A percentile compares a stretch with the other conserved stretches of the same genome.
These are phyloP conservation scores for Premnoplex brunnescens DNA, from an alignment of 2,797 vertebrate genomes.

Conservation along the genomic window DNA sequence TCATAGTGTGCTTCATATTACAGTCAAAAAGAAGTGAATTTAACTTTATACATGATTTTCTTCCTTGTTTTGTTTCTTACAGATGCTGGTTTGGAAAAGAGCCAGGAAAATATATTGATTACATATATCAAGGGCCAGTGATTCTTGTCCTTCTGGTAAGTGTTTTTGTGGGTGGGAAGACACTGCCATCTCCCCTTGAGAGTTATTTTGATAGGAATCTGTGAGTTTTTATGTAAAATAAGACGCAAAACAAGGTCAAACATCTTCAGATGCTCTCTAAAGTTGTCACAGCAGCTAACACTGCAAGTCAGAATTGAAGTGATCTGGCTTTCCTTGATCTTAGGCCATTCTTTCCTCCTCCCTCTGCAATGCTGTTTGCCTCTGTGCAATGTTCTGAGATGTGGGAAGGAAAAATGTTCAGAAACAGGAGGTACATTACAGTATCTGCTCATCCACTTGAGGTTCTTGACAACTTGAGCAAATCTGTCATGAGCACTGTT, in stretches of 20 bases:
- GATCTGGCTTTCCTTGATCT: background rate
- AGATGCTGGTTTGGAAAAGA: constrained; percentile 99
- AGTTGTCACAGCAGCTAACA: background rate
- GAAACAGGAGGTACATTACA: background rate
- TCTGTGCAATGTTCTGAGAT: background rate
- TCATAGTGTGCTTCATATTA: background rate
- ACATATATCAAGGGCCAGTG: constrained; percentile 97
- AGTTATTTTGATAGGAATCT: background rate
- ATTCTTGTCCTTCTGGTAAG: constrained; percentile 96
- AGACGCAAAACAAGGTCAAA: background rate
- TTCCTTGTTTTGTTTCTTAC: constrained; percentile 30
- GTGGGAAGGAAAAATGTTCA: background rate
- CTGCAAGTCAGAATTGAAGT: background rate
- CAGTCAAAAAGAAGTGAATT: background rate
- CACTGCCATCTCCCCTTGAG: background rate
- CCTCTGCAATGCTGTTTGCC: background rate
- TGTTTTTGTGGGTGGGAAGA: background rate
- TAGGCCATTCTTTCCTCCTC: background rate
- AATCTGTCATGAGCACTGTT: background rate
- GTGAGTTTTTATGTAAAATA: background rate
- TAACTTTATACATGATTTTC: background rate
- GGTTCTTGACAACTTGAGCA: background rate
- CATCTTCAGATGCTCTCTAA: background rate
- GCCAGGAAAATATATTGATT: constrained; percentile 95
- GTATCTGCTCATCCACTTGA: background rate